These are phyloP conservation scores for Alligator sinensis DNA, from an alignment of 2,113 vertebrate species.

Conservation along the genomic window DNA sequence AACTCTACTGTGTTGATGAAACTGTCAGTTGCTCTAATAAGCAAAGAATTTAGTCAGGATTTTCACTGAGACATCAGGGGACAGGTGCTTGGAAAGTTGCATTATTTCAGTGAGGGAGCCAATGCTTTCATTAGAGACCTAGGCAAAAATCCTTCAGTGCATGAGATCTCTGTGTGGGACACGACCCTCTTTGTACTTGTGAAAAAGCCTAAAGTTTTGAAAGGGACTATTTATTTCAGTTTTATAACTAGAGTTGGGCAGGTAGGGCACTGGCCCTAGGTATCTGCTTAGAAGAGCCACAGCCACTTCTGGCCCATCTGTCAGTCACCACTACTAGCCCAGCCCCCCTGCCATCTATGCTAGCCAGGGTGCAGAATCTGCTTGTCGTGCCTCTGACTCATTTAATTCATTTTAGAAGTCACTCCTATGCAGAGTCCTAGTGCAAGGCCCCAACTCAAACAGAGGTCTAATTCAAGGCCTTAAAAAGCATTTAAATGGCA, in stretches of 20 bases:
- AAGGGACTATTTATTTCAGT: background rate
- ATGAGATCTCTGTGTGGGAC: background rate
- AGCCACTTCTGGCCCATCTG: too few relatives aligned
- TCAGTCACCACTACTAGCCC: too few relatives aligned
- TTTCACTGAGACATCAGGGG: background rate
- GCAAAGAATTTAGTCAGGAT: conserved; percentile 6
- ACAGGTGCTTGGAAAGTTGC: conserved; percentile 42
- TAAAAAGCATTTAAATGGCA: background rate
- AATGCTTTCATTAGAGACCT: background rate
- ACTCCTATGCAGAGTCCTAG: background rate
- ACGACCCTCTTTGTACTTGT: background rate
- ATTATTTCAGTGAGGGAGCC: background rate
- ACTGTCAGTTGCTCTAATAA: background rate
- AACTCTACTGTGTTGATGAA: conserved; percentile 18
- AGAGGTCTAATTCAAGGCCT: background rate
- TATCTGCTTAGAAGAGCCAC: too few relatives aligned
- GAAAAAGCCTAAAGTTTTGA: conserved; percentile 21
- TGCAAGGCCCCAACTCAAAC: background rate
- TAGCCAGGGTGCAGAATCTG: too few relatives aligned
- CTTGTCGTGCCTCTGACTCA: too few relatives aligned
- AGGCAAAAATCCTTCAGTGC: background rate
- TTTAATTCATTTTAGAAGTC: background rate
- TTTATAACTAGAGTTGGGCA: too few relatives aligned
- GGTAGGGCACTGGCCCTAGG: too few relatives aligned
- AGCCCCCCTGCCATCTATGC: too few relatives aligned